Conservation (phyloP, 2,888 invertebrate genomes). For the Agonopterix subpropinquella region DNA sequence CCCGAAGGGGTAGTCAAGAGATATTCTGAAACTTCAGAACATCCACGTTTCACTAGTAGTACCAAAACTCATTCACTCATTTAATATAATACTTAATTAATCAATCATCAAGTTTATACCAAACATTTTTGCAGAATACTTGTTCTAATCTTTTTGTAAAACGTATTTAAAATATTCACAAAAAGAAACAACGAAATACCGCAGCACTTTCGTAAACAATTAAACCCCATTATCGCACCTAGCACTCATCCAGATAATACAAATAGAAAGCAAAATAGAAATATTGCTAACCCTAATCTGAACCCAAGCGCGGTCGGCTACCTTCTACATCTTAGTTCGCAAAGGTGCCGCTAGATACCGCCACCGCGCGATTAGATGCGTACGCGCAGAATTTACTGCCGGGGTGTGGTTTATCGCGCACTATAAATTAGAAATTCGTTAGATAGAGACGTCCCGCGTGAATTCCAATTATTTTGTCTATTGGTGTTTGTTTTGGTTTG, state of each 20-base stretch:
- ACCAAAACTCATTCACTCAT: too few species aligned
- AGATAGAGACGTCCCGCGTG: conserved; percentile 63
- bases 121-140: too few species aligned
- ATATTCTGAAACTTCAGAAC: too few species aligned
- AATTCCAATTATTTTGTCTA: conserved; percentile 64
- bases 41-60: too few species aligned
- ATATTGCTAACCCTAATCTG: conserved; percentile 33
- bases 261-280: conserved; percentile 44
- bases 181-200: background rate
- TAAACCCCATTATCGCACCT: conserved; percentile 40
- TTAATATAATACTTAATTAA: too few species aligned
- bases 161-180: too few species aligned
- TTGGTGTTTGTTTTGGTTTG: conserved; percentile 9
- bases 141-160: too few species aligned
- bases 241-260: conserved; percentile 37
- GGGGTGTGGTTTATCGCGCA: conserved; percentile 51
- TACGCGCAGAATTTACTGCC: conserved; percentile 61
- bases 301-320: conserved; percentile 30
- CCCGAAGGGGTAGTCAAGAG: too few species aligned
- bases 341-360: conserved; percentile 71
- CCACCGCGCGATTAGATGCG: conserved; percentile 62
- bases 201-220: conserved; percentile 17
- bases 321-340: conserved; percentile 59
- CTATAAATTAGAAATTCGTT: conserved; percentile 74
- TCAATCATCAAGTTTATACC: too few species aligned